Evolutionary conservation across 2,113 vertebrate species (phyloP), one percentile per base, ranked within the genome.

Genomic region (Dicaeum eximium): DNA sequence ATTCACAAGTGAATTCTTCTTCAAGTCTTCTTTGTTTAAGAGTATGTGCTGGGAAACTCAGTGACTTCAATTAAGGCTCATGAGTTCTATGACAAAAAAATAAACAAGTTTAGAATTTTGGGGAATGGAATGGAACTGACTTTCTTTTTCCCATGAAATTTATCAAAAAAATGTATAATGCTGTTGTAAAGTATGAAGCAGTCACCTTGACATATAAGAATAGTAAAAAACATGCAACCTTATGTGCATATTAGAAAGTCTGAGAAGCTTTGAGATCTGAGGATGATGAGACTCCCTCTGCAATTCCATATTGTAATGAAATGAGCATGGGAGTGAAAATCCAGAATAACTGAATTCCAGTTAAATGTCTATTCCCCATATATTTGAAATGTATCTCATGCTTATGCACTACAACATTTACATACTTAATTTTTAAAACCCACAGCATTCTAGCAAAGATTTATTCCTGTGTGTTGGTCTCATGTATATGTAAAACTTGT

Each of bases 361-460:
- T 61, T 93, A 56, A 65, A 47, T 88, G 95, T 91, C 91, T 91
- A 72, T 69, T 88, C 69, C 57, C 80, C 51, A 81, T 91, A 95
- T 89, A 84, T 80, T 92, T 90, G 38, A 95, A 95, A 92, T 23
- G 81, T 92, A 87, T 37, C 77, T 96, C 73, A 82, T 92, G 85
- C 81, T 90, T 96, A 95, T 94, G 80, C 93, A 97, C 38, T 84
- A 75, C 93, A 95, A 90, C 71, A 95, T 96, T 97, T 95, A 88
- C 93, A 96, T 93, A 74, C 62, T 94, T 92, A 91, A 82, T 89
- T 86, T 91, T 94, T 88, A 77, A 93, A 96, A 90, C 57, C 38
- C 51, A 79, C 38, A 82, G 47, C 71, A 90, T 93, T 92, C 51
- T 85, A 94, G 78, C 45, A 71, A 82, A 92, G 56, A 70, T 92